Base-by-base conservation (phyloP, 1,140 invertebrate genomes). In the Pseudoatta argentina region DNA sequence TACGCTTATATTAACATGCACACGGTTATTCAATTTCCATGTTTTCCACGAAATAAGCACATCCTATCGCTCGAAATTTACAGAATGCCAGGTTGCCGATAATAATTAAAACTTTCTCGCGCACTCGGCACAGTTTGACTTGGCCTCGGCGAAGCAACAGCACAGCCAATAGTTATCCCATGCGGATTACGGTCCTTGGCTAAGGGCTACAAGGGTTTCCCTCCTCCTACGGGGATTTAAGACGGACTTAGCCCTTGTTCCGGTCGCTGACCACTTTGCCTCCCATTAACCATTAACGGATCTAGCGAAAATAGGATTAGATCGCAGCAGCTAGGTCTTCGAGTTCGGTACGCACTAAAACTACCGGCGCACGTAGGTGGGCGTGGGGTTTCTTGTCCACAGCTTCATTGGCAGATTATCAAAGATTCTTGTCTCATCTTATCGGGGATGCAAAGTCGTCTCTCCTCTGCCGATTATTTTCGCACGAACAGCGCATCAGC, bases 221-320 rank as follows among this genome's bases (percentile, higher is more conserved):
- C 92, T 94, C 93, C 91, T 92, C 78, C 77, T 69, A 78, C 92
- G 93, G 93, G 93, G 95, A 95, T 94, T 95, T 95, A 95, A 95
- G 94, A 95, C 94, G 92, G 94, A 95, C 94, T 95, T 95, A 95
- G 94, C 94, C 92, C 94, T 94, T 95, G 94, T 95, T 95, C 94
- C 94, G 94, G 93, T 93, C 91, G 93, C 94, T 95, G 94, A 93
- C 95, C 94, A 95, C 94, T 95, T 95, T 95, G 94, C 94, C 92
- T 94, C 89, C 94, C 94, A 95, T 95, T 95, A 95, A 94, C 94
- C 94, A 95, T 95, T 95, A 95, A 95, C 93, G 94, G 94, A 95
- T 95, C 92, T 93, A 92, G 89, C 93, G 93, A 92, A 94, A 95
- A 94, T 95, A 94, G 95, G 95, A 95, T 95, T 95, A 95, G 91